Evolutionary conservation across 2,797 vertebrate species (phyloP), one percentile per base, ranked within the genome.

Genomic region (Dipus sagitta): DNA sequence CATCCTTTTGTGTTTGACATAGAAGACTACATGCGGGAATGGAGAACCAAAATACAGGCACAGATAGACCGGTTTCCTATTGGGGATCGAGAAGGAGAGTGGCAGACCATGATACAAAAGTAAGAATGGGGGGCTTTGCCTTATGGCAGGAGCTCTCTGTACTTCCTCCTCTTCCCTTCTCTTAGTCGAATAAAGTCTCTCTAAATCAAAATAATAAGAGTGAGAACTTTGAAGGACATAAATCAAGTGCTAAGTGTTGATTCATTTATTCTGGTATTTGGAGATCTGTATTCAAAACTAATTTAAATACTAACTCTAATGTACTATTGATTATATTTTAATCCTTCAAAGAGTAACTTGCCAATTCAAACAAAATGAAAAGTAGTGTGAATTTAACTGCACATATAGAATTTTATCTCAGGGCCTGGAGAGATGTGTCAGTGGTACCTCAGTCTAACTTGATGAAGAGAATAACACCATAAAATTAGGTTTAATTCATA

Each of bases 31-130:
- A 98, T 98, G 98, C 95, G 98, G 28, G 98, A 99, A 83, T 99
- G 98, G 98, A 98, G 98, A 98, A 98, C 98, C 91, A 98, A 98
- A 97, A 99, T 98, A 94, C 98, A 98, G 96, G 98, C 98, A 2
- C 98, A 98, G 94, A 98, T 99, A 95, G 98, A 98, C 96, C 98
- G 98, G 96, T 99, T 98, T 97, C 98, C 98, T 0, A 96, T 98
- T 75, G 98, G 98, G 97, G 98, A 98, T 90, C 98, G 98, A 65
- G 98, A 98, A 97, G 98, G 98, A 93, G 98, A 98, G 77, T 99
- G 98, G 98, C 98, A 99, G 96, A 98, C 98, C 72, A 98, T 98
- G 98, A 98, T 99, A 91, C 98, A 99, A 96, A 98, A 98, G 98
- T 99, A 98, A 98, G 98, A 72, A 75, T 68, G 58, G 82, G 86